Evolutionary conservation across 2,113 vertebrate genomes (phyloP).

Genomic region (Planiliza haematocheilus): DNA sequence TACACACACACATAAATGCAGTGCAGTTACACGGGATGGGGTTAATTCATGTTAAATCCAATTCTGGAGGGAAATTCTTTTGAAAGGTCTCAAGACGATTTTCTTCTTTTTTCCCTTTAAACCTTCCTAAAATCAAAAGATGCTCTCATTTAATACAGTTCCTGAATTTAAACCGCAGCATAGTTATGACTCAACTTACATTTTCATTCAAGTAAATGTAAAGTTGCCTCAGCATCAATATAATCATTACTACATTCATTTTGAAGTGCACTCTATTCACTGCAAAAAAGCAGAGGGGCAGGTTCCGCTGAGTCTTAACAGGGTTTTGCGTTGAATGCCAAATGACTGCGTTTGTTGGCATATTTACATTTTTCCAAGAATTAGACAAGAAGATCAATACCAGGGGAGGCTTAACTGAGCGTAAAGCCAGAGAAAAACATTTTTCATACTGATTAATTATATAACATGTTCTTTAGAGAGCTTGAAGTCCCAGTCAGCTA

Average conservation of each 20-base stretch:
- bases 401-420: too few species aligned
- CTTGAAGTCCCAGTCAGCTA: not conserved
- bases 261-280: not conserved
- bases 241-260: conserved; percentile 10
- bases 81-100: conserved; percentile 21
- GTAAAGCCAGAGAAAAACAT: too few species aligned
- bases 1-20: conserved; percentile 23
- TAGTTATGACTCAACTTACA: conserved; percentile 26
- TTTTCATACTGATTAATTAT: not conserved
- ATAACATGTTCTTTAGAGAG: not conserved
- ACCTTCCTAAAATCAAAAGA: conserved; percentile 35
- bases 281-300: conserved; percentile 31
- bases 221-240: conserved; percentile 25
- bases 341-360: not conserved
- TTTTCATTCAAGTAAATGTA: conserved; percentile 22
- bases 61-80: conserved; percentile 21
- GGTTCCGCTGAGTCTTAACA: not conserved
- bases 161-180: conserved; percentile 8
- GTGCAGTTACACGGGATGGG: not conserved
- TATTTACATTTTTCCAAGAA: not conserved
- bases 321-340: conserved; percentile 15
- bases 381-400: not conserved
- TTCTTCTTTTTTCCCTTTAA: conserved; percentile 4
- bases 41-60: conserved; percentile 40
- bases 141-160: conserved; percentile 28